phyloP scores from a whole-genome alignment of 2,888 invertebrate species.

The Drosophila barbarae region DNA sequence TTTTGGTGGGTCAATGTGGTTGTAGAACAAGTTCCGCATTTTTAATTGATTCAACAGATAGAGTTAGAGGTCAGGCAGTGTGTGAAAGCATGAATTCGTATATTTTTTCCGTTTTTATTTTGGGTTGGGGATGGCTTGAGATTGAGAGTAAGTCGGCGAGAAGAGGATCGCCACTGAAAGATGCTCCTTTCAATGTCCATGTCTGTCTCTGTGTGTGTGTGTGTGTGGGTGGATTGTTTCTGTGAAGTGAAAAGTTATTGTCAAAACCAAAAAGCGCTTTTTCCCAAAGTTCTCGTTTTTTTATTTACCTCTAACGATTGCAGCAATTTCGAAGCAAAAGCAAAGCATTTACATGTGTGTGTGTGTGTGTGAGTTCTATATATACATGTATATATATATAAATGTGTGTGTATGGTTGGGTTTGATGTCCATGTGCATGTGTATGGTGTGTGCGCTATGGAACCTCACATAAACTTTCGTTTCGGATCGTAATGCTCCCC shows the following conservation, averaged over 20 bases:
- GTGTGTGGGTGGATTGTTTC: constrained; percentile 4
- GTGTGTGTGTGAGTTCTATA: constrained; percentile 14
- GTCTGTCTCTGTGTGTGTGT: constrained; percentile 23
- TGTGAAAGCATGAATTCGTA: constrained; percentile 32
- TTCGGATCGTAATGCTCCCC: constrained; percentile 24
- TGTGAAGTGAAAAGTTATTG: constrained; percentile 18
- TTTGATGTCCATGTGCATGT: constrained; percentile 23
- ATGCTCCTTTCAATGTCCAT: constrained; percentile 23
- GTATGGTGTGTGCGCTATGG: constrained; percentile 55
- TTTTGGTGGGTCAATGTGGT: constrained; percentile 14
- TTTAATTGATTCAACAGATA: constrained; percentile 35
- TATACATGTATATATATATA: constrained; percentile 18
- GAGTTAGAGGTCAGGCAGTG: constrained; percentile 37
- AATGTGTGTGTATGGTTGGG: constrained; percentile 11
- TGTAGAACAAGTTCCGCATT: constrained; percentile 43
- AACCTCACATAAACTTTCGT: constrained; percentile 45
- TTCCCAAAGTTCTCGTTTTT: constrained; percentile 34
- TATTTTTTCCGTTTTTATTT: constrained; percentile 3
- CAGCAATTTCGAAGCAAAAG: constrained; percentile 58
- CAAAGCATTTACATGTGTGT: constrained; percentile 53
- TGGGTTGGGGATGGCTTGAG: constrained; percentile 5
- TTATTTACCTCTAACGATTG: constrained; percentile 28
- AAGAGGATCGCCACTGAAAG: constrained; percentile 35
- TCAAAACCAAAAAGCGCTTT: constrained; percentile 29
- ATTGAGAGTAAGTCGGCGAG: constrained; percentile 37